phyloP scores from a whole-genome alignment of 2,113 vertebrate species.

The Tympanuchus pallidicinctus region DNA sequence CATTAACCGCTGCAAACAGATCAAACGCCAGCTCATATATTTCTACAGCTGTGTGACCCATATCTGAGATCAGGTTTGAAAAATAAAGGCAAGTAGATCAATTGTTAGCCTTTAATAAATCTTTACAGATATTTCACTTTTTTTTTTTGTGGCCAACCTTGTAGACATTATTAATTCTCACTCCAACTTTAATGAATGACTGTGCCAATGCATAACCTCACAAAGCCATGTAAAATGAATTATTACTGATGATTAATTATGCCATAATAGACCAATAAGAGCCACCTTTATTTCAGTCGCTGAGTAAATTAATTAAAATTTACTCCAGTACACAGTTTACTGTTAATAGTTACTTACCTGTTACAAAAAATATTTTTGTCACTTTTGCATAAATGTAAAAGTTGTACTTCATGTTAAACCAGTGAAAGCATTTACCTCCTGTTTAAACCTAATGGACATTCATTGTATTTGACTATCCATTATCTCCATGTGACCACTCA shows the following conservation, averaged over 20 bases:
- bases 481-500: not conserved
- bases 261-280: slow-evolving; percentile 40
- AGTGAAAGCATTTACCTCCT: not conserved
- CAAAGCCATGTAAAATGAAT: slow-evolving; percentile 44
- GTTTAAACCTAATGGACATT: not conserved
- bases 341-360: not conserved
- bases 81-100: slow-evolving; percentile 46
- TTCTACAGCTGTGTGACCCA: not conserved
- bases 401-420: not conserved
- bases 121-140: slow-evolving; percentile 18
- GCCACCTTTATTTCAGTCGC: slow-evolving; percentile 22
- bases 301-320: slow-evolving; percentile 54
- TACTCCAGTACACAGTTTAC: slow-evolving; percentile 20
- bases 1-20: slow-evolving; percentile 5
- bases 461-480: not conserved
- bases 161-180: slow-evolving; percentile 60
- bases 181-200: slow-evolving; percentile 51
- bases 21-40: not conserved
- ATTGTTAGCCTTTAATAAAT: slow-evolving; percentile 51
- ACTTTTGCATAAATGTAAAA: not conserved
- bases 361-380: not conserved
- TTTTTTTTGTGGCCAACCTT: slow-evolving; percentile 42
- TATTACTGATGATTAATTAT: slow-evolving; percentile 64
- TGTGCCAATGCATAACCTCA: slow-evolving; percentile 46
- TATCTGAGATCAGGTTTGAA: slow-evolving; percentile 34